Evolutionary conservation across 2,888 invertebrate species (phyloP).

Genomic region (Tipula unca): DNA sequence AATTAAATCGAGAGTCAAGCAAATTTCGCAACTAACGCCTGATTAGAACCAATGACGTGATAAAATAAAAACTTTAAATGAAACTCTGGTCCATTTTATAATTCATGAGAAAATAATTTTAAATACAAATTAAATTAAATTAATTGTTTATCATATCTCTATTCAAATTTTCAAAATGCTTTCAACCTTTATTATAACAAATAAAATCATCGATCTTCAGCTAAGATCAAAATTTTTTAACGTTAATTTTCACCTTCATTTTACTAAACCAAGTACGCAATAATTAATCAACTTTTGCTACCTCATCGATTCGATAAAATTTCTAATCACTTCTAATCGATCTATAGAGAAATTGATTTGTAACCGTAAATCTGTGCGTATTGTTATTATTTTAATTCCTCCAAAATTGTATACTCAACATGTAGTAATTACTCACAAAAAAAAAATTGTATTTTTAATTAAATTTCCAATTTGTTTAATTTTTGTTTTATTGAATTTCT

Average conservation of each 20-base stretch:
- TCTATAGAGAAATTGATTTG: neutral
- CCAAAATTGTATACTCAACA: neutral
- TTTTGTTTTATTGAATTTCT: neutral
- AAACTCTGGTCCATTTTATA: too few relatives aligned
- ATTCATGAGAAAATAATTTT: too few relatives aligned
- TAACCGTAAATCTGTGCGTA: neutral
- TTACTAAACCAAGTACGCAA: neutral
- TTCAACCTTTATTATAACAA: neutral
- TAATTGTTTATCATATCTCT: too few relatives aligned
- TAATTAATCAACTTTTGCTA: neutral
- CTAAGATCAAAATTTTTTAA: neutral
- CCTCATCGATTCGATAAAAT: neutral
- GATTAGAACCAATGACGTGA: too few relatives aligned
- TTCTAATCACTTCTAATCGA: neutral
- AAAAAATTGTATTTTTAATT: neutral
- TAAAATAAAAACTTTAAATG: too few relatives aligned
- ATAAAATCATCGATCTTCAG: neutral
- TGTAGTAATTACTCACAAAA: neutral
- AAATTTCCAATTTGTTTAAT: constrained; percentile 8
- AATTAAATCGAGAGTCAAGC: too few relatives aligned
- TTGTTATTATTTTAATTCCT: neutral
- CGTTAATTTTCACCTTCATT: neutral
- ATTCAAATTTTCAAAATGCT: too few relatives aligned
- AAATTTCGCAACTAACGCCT: too few relatives aligned
- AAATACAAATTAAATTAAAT: too few relatives aligned